Evolutionary conservation across 2,797 vertebrate genomes (phyloP), one percentile per base, ranked within the genome.

Genomic region (Amblyraja radiata): DNA sequence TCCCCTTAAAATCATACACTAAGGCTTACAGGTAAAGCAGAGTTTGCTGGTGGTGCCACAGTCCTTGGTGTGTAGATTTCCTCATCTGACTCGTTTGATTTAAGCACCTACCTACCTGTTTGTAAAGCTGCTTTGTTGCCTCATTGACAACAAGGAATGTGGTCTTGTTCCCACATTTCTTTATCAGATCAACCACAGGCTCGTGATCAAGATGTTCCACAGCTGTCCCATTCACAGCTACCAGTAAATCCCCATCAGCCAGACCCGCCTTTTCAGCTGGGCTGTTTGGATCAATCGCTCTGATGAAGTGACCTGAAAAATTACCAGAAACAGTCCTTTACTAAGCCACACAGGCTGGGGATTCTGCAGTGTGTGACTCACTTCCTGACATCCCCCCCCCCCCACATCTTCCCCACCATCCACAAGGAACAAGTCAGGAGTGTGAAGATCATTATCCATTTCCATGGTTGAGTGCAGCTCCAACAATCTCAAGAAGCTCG

Each of bases 291-390:
- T 98, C 97, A 81, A 99, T 95, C 25, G 97, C 97, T 94, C 95
- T 97, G 94, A 98, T 96, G 93, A 96, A 21, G 63, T 99, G 98
- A 93, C 96, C 99, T 99, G 93, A 25, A 88, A 13, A 23, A 25
- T 93, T 46, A 10, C 61, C 86, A 16, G 91, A 10, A 18, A 6
- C n/a, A 93, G 23, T 10, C 16, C 6, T 54, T 76, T 54, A 93
- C 23, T 76, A 10, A 54, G 84, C 14, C 32, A 68, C 90, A 32
- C 7, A 73, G 58, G 58, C 16, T 23, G 16, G 9, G 25, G 6
- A 23, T 46, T 16, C 36, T 11, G 32, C 46, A 36, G 65, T 11
- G 9, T 21, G 2, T 2, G 3, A 46, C 46, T 73, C 71, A 73
- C 6, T 21, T 73, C 71, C 65, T 21, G 71, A 73, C 21, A 0